Conservation (phyloP, 2,888 invertebrate genomes). For the Cephus runcator region DNA sequence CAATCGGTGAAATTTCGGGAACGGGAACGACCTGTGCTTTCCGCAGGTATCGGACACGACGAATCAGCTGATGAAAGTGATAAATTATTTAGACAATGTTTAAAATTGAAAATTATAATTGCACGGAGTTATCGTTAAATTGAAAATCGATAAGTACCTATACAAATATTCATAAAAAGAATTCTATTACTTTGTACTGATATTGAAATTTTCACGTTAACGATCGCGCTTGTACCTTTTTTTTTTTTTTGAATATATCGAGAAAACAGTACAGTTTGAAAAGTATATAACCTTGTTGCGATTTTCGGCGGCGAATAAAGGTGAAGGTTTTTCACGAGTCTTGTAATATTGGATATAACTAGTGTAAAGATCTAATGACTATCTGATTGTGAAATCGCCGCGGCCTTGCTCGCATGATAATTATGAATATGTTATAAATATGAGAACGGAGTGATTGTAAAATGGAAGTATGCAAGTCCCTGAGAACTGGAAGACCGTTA, state of each 20-base stretch:
- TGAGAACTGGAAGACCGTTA: conserved; percentile 51
- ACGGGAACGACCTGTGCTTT: background rate
- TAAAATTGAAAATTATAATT: background rate
- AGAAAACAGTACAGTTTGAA: background rate
- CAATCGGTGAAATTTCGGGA: background rate
- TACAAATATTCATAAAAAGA: background rate
- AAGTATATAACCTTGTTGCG: conserved; percentile 5
- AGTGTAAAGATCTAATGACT: conserved; percentile 13
- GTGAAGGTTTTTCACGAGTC: conserved; percentile 16
- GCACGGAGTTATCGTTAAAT: background rate
- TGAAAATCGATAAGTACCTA: background rate
- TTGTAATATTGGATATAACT: conserved; percentile 6
- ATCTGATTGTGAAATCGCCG: conserved; percentile 57
- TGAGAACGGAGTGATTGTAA: conserved; percentile 57
- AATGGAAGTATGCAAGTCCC: conserved; percentile 42
- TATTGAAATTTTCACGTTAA: background rate
- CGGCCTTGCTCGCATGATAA: conserved; percentile 60
- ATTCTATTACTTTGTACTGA: background rate
- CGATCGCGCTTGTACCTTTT: background rate
- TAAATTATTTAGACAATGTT: background rate
- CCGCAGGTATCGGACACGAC: background rate
- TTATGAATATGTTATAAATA: conserved; percentile 63
- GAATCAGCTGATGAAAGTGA: background rate
- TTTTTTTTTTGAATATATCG: background rate
- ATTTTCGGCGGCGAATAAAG: conserved; percentile 16